These are phyloP conservation scores for Jacana jacana DNA, from an alignment of 2,113 vertebrate species.

Conservation along the genomic window DNA sequence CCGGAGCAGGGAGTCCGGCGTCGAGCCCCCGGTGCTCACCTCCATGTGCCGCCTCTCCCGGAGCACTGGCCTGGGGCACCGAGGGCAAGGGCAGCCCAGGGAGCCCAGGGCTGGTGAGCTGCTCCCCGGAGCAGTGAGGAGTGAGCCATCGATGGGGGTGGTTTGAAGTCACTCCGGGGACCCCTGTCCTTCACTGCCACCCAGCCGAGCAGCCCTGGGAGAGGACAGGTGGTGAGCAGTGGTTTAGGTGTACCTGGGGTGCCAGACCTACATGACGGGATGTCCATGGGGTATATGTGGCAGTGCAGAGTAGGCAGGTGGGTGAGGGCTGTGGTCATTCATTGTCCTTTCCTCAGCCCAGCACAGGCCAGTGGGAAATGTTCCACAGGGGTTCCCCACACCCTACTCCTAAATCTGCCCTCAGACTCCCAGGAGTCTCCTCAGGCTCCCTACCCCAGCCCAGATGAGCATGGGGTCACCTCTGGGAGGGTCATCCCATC, in stretches of 20 bases:
- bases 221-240: accelerated
- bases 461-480: background rate
- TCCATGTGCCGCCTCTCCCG: background rate
- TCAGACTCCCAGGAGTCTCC: background rate
- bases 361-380: background rate
- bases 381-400: background rate
- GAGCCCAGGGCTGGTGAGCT: background rate
- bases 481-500: accelerated
- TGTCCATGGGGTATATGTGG: background rate
- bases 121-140: accelerated
- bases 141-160: background rate
- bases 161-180: background rate
- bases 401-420: background rate
- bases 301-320: accelerated
- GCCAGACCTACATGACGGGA: background rate
- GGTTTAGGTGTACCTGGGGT: accelerated
- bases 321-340: background rate
- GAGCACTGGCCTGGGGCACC: background rate
- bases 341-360: background rate
- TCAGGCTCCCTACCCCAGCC: too few species aligned
- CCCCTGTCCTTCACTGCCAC: accelerated
- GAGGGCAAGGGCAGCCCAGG: background rate
- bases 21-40: background rate
- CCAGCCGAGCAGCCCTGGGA: background rate
- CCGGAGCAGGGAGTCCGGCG: background rate